Conservation (phyloP, 2,113 vertebrate species). For the Zosterops pallidus region DNA sequence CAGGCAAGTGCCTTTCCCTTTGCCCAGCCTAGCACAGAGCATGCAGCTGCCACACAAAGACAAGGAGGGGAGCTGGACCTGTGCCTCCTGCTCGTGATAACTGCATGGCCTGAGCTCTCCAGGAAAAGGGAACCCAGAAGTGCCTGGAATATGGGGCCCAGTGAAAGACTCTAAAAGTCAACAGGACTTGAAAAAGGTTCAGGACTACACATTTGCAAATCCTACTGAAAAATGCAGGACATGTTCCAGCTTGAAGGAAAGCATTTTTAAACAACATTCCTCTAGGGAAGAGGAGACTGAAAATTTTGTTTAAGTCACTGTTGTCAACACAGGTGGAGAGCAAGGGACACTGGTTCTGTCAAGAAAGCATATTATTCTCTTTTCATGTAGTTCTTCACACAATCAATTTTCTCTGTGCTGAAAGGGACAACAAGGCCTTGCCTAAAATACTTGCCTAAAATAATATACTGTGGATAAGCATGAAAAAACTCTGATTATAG, state of each 20-base stretch:
- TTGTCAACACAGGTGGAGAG: neutral
- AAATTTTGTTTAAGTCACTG: neutral
- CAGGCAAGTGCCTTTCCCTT: neutral
- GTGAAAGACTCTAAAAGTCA: neutral
- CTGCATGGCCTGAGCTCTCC: neutral
- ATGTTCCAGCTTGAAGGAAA: neutral
- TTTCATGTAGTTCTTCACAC: neutral
- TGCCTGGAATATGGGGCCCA: neutral
- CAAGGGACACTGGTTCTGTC: neutral
- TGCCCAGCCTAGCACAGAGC: neutral
- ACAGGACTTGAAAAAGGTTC: neutral
- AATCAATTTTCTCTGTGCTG: neutral
- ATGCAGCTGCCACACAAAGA: neutral
- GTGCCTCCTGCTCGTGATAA: fast-evolving
- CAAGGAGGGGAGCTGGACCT: neutral
- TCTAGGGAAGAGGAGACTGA: neutral
- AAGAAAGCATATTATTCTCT: neutral
- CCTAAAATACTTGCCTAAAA: constrained; percentile 27
- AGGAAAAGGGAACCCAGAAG: neutral
- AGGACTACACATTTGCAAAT: fast-evolving
- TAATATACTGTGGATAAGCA: constrained; percentile 6
- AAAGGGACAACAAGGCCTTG: neutral
- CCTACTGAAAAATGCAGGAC: neutral
- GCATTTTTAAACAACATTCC: neutral
- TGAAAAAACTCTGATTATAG: constrained; percentile 30